Conservation (phyloP, 2,113 vertebrate species). For the Leptocoma aspasia region DNA sequence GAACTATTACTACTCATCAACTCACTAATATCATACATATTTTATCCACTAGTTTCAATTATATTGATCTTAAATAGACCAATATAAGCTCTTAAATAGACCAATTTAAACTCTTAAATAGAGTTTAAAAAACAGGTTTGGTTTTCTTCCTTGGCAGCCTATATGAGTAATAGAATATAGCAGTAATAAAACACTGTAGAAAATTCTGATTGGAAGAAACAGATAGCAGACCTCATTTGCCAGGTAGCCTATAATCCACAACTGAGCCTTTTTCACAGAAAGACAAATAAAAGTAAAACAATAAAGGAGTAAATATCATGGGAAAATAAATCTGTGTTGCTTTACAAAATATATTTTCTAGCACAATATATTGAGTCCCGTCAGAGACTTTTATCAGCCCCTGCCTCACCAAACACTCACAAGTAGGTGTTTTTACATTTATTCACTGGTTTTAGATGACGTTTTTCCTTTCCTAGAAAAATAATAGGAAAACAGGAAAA, state of each 20-base stretch:
- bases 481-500: background rate
- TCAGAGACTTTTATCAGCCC: background rate
- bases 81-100: too few species aligned
- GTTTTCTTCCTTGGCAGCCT: background rate
- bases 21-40: background rate
- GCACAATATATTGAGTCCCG: background rate
- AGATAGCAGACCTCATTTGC: background rate
- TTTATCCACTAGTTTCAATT: background rate
- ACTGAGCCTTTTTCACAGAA: background rate
- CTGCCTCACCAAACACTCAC: background rate
- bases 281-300: background rate
- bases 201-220: background rate
- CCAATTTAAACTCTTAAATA: too few species aligned
- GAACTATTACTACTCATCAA: background rate
- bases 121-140: background rate
- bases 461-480: background rate
- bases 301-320: background rate
- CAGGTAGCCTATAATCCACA: background rate
- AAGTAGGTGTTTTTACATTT: background rate
- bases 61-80: background rate
- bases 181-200: background rate
- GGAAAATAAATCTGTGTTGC: background rate
- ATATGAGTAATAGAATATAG: background rate
- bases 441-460: background rate
- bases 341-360: background rate